Percentiles rank a stretch among this genome's conserved stretches.
phyloP scores from a whole-genome alignment of 1,140 invertebrate species.

The Ditylenchus dipsaci region DNA sequence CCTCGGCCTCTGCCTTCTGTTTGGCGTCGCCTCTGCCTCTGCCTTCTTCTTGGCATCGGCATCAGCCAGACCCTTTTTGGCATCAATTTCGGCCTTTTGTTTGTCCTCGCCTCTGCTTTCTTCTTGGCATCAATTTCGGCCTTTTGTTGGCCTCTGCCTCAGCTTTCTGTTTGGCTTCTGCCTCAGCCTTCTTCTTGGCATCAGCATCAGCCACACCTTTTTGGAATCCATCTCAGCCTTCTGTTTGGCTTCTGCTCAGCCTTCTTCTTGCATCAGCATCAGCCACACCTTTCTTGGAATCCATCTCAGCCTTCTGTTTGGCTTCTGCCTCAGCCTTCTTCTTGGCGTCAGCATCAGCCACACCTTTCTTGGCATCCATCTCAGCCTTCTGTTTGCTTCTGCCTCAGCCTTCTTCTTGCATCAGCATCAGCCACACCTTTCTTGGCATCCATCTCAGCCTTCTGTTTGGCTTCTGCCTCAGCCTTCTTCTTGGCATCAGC shows the following conservation, averaged over 20 bases:
- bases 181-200: background rate
- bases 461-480: background rate
- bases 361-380: background rate
- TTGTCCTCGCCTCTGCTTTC: too few species aligned
- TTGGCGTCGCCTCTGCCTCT: too few species aligned
- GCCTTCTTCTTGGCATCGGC: background rate
- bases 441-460: background rate
- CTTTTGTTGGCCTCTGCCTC: background rate
- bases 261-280: too few species aligned
- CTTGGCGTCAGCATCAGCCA: background rate
- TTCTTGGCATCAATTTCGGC: too few species aligned
- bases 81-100: too few species aligned
- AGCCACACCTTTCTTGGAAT: background rate
- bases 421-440: too few species aligned
- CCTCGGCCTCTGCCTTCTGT: too few species aligned
- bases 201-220: background rate
- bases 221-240: background rate
- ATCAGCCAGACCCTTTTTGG: too few species aligned
- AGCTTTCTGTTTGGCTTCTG: background rate
- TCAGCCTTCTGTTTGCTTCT: background rate
- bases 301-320: background rate
- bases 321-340: background rate
- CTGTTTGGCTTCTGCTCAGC: background rate
- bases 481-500: background rate
- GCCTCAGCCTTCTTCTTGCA: background rate